Conservation (phyloP, 2,888 invertebrate species). For the Dione vanillae region DNA sequence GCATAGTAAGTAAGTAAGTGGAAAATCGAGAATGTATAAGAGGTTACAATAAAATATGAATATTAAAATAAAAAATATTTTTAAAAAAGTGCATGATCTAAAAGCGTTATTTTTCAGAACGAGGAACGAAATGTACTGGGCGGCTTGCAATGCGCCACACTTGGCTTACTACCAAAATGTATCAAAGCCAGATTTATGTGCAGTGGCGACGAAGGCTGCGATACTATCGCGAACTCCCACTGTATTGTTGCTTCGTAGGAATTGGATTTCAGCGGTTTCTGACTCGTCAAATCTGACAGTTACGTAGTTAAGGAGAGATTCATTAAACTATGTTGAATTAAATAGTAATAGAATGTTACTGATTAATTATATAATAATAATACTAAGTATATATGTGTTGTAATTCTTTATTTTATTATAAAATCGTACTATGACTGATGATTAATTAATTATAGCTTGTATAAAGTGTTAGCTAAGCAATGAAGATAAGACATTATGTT, state of each 20-base stretch:
- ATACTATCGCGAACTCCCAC: constrained; percentile 67
- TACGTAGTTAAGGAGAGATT: constrained; percentile 41
- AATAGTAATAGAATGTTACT: no score
- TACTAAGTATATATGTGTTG: no score
- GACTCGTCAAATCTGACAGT: constrained; percentile 56
- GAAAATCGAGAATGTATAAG: constrained; percentile 10
- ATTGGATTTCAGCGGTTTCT: constrained; percentile 60
- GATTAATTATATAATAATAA: no score
- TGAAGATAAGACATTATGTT: no score
- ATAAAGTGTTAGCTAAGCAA: no score
- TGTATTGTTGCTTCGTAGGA: constrained; percentile 65
- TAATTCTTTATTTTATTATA: no score
- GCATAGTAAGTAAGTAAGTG: no score
- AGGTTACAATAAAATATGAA: not conserved
- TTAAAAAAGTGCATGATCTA: constrained; percentile 16
- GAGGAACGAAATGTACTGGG: constrained; percentile 44
- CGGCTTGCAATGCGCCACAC: constrained; percentile 48
- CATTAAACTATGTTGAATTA: constrained; percentile 26
- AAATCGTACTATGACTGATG: no score
- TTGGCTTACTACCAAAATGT: constrained; percentile 82
- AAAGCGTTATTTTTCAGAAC: constrained; percentile 41
- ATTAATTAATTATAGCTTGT: no score
- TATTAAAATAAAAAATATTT: constrained; percentile 1
- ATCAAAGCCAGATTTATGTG: constrained; percentile 82
- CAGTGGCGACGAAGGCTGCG: constrained; percentile 73